Percentiles rank a stretch among this genome's conserved stretches.
Conservation (phyloP, 2,797 vertebrate genomes). For the Babyrousa celebensis region DNA sequence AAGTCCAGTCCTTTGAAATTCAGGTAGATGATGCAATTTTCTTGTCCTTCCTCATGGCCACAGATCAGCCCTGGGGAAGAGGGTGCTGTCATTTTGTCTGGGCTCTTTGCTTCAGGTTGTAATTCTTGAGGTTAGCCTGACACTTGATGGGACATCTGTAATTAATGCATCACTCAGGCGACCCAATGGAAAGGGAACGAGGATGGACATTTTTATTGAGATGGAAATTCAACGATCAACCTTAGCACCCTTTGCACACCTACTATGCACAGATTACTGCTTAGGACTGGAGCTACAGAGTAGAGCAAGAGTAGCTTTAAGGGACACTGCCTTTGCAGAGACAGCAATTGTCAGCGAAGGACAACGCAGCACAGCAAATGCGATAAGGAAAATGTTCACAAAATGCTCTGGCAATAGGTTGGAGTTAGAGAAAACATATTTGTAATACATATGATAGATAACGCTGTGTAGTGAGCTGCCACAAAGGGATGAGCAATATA, state of each 20-base stretch:
- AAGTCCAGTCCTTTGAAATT: conserved; percentile 87
- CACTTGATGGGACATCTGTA: conserved; percentile 87
- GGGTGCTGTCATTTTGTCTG: conserved; percentile 80
- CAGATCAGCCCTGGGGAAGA: conserved; percentile 82
- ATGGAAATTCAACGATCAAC: conserved; percentile 77
- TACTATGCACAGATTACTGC: conserved; percentile 18
- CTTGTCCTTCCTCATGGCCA: conserved; percentile 84
- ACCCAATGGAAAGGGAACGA: conserved; percentile 63
- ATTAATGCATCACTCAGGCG: conserved; percentile 79
- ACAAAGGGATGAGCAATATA: neutral
- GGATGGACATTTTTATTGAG: conserved; percentile 77
- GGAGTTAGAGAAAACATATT: conserved; percentile 38
- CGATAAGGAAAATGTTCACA: conserved; percentile 41
- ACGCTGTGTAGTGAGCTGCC: conserved; percentile 7
- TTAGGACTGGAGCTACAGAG: neutral
- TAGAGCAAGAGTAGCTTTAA: neutral
- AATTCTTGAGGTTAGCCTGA: conserved; percentile 87
- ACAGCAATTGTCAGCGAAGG: conserved; percentile 31
- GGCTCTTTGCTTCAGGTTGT: conserved; percentile 81
- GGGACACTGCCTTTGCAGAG: neutral
- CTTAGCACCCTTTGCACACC: conserved; percentile 19
- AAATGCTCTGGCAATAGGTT: neutral
- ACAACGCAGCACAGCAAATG: neutral
- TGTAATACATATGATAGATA: conserved; percentile 14
- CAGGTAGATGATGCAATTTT: conserved; percentile 89